These are phyloP conservation scores for Pristionchus maxplancki DNA, from an alignment of 2,888 invertebrate genomes.

Conservation along the genomic window DNA sequence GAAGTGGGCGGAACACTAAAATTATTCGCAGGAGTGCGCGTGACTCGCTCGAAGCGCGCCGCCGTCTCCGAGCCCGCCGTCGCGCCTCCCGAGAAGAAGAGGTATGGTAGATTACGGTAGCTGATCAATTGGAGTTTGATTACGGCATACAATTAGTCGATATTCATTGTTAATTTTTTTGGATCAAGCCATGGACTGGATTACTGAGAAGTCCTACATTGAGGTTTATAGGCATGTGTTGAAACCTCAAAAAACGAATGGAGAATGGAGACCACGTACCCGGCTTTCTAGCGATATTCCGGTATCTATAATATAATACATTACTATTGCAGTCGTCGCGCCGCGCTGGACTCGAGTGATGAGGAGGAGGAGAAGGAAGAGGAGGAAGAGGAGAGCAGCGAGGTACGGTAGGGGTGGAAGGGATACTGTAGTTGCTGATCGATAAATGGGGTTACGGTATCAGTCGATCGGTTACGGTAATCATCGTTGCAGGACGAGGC, in stretches of 20 bases:
- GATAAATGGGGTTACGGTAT: neutral
- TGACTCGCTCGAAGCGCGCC: constrained; percentile 25
- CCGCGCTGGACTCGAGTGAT: constrained; percentile 37
- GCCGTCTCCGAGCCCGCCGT: neutral
- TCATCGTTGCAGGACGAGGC: constrained; percentile 34
- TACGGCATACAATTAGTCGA: no score
- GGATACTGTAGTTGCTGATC: neutral
- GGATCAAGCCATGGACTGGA: no score
- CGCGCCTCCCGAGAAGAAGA: neutral
- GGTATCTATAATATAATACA: no score
- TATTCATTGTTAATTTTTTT: no score
- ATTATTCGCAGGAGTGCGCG: neutral
- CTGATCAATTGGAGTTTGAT: neutral
- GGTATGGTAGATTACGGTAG: neutral
- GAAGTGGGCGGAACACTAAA: neutral
- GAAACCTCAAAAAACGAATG: no score
- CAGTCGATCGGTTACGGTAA: neutral
- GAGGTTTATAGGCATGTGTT: no score
- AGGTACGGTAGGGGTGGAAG: neutral
- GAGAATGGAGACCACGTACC: no score
- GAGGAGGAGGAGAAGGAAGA: constrained; percentile 4
- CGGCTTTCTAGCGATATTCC: no score
- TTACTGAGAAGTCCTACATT: no score
- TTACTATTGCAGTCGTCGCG: neutral
- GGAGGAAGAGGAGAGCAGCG: constrained; percentile 44